Evolutionary conservation across 1,140 invertebrate species (phyloP).

Genomic region (Sinonovacula constricta): DNA sequence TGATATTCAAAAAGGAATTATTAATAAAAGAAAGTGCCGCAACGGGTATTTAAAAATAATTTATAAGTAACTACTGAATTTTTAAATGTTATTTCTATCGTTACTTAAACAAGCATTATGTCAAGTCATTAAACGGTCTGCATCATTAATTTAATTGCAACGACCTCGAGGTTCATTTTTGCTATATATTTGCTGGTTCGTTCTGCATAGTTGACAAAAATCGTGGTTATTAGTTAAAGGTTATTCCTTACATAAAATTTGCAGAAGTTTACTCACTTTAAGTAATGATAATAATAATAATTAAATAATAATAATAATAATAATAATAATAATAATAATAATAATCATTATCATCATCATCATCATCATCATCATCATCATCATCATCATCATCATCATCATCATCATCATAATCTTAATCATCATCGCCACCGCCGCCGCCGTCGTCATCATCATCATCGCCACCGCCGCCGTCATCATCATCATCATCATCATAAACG

Average conservation of each 20-base stretch:
- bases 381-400: slow-evolving; percentile 29
- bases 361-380: slow-evolving; percentile 24
- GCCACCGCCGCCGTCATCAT: no score
- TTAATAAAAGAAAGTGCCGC: no score
- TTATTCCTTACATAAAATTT: background rate
- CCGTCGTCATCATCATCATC: background rate
- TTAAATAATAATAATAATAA: background rate
- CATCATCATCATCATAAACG: background rate
- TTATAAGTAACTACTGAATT: no score
- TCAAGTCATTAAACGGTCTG: background rate
- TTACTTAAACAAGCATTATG: no score
- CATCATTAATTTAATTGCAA: background rate
- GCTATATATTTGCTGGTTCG: background rate
- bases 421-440: background rate
- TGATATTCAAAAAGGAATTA: no score
- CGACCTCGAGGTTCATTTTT: background rate
- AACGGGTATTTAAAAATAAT: no score
- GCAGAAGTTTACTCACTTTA: background rate
- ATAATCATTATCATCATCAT: slow-evolving; percentile 13
- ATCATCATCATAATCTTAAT: no score
- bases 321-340: no score
- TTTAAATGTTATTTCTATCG: no score
- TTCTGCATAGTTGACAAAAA: background rate
- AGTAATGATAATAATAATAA: background rate
- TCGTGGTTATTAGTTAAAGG: background rate